Evolutionary conservation across 30 jellyfish, hydroid and myxozoan genomes (phyloP), one percentile per base, ranked within the genome.

Genomic region (Chironex yamaguchii): DNA sequence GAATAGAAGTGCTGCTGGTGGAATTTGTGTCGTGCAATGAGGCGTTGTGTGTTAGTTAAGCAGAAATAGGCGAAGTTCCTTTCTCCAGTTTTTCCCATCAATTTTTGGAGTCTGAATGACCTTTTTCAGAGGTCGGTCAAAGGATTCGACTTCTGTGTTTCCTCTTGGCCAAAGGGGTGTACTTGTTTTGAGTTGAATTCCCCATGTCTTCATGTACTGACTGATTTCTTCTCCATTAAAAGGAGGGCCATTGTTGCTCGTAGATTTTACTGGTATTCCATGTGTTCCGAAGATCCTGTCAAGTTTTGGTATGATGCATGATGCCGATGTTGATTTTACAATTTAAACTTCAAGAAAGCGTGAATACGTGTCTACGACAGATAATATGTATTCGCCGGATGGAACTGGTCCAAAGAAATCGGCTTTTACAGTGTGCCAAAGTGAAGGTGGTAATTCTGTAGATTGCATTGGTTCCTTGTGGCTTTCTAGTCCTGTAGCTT

Each of bases 391-490:
- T 36, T 71, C 85, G 42, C 34, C 77, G 33, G 85, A 71, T 71
- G 85, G 85, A 36, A 71, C 74, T 71, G 75, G 85, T n/a, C 85
- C 85, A 48, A 71, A 71, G 70, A 71, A 35, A 71, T 71, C 77
- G 29, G 85, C 85, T 71, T 71, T 71, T 22, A 71, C 85, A 27
- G 76, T 71, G 74, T 71, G 85, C 85, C 85, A 71, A 36, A 71
- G 85, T 71, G 85, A 70, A 23, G 76, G 85, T 71, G 74, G 85
- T 36, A 71, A 36, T 25, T 71, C 76, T 71, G 85, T 36, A 36
- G 85, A 71, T 49, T 48, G 77, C 77, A 64, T 64, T 23, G 77
- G 77, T 64, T 64, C 42, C 77, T 64, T 64, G 77, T 49, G 27
- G 42, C 30, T 64, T 64, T 64, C 77, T 13, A 25, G 77, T 64